Evolutionary conservation across 2,888 invertebrate species (phyloP).

Genomic region (Hipparchia semele): DNA sequence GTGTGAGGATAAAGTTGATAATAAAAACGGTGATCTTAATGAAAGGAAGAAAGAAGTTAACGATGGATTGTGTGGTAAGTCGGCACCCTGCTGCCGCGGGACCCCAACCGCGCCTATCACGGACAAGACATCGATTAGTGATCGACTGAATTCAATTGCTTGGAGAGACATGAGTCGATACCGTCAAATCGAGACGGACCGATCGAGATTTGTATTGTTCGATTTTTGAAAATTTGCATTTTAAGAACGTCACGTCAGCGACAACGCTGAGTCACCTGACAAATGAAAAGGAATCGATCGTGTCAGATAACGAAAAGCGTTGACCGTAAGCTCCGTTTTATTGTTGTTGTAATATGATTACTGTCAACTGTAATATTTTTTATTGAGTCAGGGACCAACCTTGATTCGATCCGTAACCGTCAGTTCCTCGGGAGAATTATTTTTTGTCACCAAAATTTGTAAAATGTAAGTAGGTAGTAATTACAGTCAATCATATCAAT

Average conservation of each 20-base stretch:
- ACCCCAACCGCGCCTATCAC: slow-evolving; percentile 81
- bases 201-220: slow-evolving; percentile 79
- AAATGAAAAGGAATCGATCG: slow-evolving; percentile 76
- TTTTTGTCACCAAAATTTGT: background rate
- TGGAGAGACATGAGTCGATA: slow-evolving; percentile 78
- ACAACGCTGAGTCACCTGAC: slow-evolving; percentile 81
- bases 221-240: slow-evolving; percentile 81
- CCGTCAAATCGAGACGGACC: slow-evolving; percentile 75
- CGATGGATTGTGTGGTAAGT: slow-evolving; percentile 84
- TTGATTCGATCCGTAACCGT: slow-evolving; percentile 12
- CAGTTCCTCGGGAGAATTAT: background rate
- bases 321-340: slow-evolving; percentile 79
- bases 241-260: slow-evolving; percentile 80
- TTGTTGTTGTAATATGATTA: slow-evolving; percentile 79
- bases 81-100: slow-evolving; percentile 83
- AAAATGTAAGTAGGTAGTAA: too few relatives aligned
- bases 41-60: slow-evolving; percentile 82
- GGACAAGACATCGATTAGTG: slow-evolving; percentile 84
- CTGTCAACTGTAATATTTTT: slow-evolving; percentile 71
- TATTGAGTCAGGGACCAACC: slow-evolving; percentile 27
- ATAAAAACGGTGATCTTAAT: slow-evolving; percentile 70
- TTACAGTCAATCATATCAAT: too few relatives aligned
- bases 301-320: slow-evolving; percentile 77
- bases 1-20: slow-evolving; percentile 68
- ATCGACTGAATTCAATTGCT: slow-evolving; percentile 83